A percentile compares a stretch with the other conserved stretches of the same genome.
These are phyloP conservation scores for Leptarthrus brevirostris DNA, from an alignment of 2,888 invertebrate genomes.

Conservation along the genomic window DNA sequence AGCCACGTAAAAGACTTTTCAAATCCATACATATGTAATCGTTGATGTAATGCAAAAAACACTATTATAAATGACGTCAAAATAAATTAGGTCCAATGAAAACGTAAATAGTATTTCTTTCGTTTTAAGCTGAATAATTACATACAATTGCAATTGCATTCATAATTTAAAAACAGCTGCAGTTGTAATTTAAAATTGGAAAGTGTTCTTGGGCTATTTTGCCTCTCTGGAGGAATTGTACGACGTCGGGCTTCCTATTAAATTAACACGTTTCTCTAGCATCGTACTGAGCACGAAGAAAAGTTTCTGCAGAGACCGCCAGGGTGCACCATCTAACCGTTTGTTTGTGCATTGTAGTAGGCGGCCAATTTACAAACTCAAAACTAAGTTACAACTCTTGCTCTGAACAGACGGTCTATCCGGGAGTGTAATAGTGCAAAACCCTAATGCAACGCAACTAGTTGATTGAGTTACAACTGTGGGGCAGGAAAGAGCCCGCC, in stretches of 20 bases:
- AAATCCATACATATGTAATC: too few species aligned
- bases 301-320: background rate
- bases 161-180: constrained; percentile 1
- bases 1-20: too few species aligned
- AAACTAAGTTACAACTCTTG: constrained; percentile 41
- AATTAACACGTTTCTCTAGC: background rate
- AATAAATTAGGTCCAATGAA: too few species aligned
- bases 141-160: background rate
- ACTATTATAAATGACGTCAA: too few species aligned
- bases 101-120: too few species aligned
- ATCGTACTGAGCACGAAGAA: background rate
- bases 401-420: background rate
- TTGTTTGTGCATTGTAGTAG: background rate
- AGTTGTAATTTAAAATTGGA: background rate
- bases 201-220: background rate
- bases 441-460: constrained; percentile 33
- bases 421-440: constrained; percentile 20
- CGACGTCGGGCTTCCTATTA: background rate
- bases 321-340: background rate
- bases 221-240: background rate
- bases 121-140: too few species aligned
- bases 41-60: too few species aligned
- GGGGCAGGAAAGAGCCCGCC: constrained; percentile 16
- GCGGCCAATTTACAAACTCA: constrained; percentile 23
- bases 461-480: constrained; percentile 35